Evolutionary conservation across 2,113 vertebrate species (phyloP), one percentile per base, ranked within the genome.

Genomic region (Phasianus colchicus): DNA sequence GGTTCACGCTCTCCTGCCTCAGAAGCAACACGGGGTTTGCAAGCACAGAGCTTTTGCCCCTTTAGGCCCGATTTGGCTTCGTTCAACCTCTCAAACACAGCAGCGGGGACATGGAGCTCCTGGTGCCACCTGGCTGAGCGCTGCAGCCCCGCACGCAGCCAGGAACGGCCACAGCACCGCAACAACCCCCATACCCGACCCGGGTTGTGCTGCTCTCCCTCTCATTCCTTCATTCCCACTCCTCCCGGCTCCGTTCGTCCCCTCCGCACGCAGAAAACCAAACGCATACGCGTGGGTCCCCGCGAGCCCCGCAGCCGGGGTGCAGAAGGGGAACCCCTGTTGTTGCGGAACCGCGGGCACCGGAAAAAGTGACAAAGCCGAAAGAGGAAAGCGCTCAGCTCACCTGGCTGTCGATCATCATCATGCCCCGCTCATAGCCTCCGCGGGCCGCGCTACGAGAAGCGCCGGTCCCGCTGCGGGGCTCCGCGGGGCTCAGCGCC

Each of bases 361-460:
- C 14, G 40, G 34, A 48, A 24, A 22, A 57, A 57, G 54, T 32
- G 4, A 79, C 63, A 13, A 55, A 52, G 60, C 50, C 61, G 25
- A 3, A 2, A 36, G 21, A 32, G 1, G n/a, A 19, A 18, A 32
- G 13, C 13, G 40, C 29, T 1, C 32, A 4, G 6, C 95, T 96
- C 93, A 96, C 96, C 96, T 95, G 96, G 50, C 38, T 93, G 83
- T 97, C 95, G 85, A 95, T 89, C 96, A 97, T 95, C 94, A 95
- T 95, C 55, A 15, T 95, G 93, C 48, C 55, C 81, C 89, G 66
- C 77, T 42, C 96, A 96, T 93, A 52, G 72, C 89, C 88, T 10
- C 91, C 40, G 43, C 34, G 43, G 67, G 79, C 63, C 83, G 61
- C 79, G 38, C n/a, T 24, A n/a, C 42, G 54, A 76, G 22, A 79